A percentile compares a stretch with the other conserved stretches of the same genome.
phyloP scores from a whole-genome alignment of 2,113 vertebrate genomes.

The human region DNA sequence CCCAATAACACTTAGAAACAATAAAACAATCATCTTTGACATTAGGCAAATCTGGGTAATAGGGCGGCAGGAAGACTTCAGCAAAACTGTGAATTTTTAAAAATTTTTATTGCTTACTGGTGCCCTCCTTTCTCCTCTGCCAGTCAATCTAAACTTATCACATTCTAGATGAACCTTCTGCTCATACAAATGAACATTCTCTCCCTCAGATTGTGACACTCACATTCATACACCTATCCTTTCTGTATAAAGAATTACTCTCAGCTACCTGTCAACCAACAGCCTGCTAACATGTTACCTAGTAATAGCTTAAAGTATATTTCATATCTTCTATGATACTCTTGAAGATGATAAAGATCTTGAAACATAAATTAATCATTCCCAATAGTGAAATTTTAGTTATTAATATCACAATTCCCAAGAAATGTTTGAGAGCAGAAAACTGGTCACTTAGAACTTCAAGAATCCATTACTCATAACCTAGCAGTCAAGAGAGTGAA shows the following conservation, averaged over 20 bases:
- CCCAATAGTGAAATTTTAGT: background rate
- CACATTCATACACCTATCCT: background rate
- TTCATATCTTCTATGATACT: background rate
- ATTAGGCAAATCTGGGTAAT: background rate
- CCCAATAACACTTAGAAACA: slow-evolving; percentile 23
- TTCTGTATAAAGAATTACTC: background rate
- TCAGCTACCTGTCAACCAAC: background rate
- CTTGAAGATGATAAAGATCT: background rate
- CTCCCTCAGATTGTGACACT: background rate
- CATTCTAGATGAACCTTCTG: background rate
- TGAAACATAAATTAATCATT: background rate
- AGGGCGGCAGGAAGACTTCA: background rate
- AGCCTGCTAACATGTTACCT: background rate
- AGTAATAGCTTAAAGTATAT: background rate
- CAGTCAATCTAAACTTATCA: background rate
- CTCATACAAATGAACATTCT: background rate
- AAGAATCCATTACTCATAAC: background rate
- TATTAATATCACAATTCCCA: background rate
- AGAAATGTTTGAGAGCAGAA: background rate
- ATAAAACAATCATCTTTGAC: background rate
- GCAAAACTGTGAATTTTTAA: background rate
- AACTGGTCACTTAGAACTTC: background rate
- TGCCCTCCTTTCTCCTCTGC: background rate
- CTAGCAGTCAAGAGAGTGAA: background rate
- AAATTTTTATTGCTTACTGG: background rate